Evolutionary conservation across 2,888 invertebrate species (phyloP).

Genomic region (Hydriomena furcata): DNA sequence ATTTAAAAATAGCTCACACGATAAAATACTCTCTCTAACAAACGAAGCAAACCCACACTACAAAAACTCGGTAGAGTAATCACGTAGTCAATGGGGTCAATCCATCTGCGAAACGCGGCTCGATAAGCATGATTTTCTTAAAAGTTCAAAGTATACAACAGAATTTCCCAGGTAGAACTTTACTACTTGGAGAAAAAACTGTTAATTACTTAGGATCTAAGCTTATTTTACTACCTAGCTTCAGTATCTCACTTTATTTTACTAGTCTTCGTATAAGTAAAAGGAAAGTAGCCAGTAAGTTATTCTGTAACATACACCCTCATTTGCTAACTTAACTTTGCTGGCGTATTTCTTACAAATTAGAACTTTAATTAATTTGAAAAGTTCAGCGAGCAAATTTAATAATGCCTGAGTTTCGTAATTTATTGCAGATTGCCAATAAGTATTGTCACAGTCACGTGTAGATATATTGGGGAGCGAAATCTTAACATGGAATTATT

Average conservation of each 20-base stretch:
- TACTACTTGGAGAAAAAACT: neutral
- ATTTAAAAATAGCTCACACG: too few species aligned
- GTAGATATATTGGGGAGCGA: too few species aligned
- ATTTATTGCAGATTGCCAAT: constrained; percentile 38
- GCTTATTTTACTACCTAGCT: neutral
- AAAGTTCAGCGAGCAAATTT: constrained; percentile 42
- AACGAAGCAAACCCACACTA: too few species aligned
- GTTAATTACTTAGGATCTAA: neutral
- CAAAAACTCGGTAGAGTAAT: too few species aligned
- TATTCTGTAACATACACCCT: constrained; percentile 6
- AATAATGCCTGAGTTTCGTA: constrained; percentile 42
- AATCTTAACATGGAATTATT: too few species aligned
- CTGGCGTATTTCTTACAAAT: constrained; percentile 44
- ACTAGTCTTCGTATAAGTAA: neutral
- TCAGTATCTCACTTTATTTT: constrained; percentile 4
- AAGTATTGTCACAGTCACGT: constrained; percentile 28
- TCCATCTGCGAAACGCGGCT: too few species aligned
- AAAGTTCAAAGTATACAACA: neutral
- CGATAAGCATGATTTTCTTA: too few species aligned
- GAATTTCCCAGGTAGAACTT: constrained; percentile 2
- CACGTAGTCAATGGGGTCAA: too few species aligned
- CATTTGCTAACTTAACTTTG: constrained; percentile 30
- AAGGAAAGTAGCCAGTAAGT: neutral
- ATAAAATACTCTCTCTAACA: too few species aligned
- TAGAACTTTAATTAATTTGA: constrained; percentile 49